Percentiles rank a stretch among this genome's conserved stretches.
Evolutionary conservation across 2,888 invertebrate species (phyloP).

Genomic region (Netelia inedita): DNA sequence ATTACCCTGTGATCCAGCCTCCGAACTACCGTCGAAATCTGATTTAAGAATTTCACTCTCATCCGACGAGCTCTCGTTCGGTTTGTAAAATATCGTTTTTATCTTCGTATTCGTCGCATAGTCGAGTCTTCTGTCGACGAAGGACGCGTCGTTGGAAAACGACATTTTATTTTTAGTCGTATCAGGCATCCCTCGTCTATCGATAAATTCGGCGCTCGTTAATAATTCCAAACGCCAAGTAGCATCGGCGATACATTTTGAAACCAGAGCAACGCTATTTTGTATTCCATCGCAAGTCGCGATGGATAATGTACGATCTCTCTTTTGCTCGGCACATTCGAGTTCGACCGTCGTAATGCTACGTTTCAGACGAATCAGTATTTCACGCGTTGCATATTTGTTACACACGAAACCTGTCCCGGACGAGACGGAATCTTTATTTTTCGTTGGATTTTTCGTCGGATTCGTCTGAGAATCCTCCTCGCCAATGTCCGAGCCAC

Average conservation of each 20-base stretch:
- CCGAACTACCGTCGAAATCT: constrained; percentile 77
- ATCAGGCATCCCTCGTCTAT: constrained; percentile 85
- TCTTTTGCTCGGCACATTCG: constrained; percentile 78
- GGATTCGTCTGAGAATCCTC: constrained; percentile 82
- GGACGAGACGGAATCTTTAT: constrained; percentile 80
- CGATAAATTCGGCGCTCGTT: constrained; percentile 86
- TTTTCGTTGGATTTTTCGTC: constrained; percentile 78
- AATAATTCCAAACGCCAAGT: constrained; percentile 91
- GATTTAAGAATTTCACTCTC: constrained; percentile 73
- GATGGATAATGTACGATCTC: constrained; percentile 71
- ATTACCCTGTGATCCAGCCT: constrained; percentile 83
- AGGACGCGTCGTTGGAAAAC: neutral
- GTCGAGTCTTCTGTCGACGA: constrained; percentile 71
- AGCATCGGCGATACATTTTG: constrained; percentile 88
- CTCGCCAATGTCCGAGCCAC: constrained; percentile 85
- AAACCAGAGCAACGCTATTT: constrained; percentile 77
- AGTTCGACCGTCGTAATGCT: constrained; percentile 86
- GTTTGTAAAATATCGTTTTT: constrained; percentile 76
- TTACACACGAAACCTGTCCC: constrained; percentile 87
- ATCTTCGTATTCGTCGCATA: constrained; percentile 68
- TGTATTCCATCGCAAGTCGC: constrained; percentile 23
- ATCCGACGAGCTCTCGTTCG: constrained; percentile 74
- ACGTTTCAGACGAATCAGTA: constrained; percentile 87
- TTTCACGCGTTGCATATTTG: constrained; percentile 87
- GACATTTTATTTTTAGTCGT: constrained; percentile 78